Percentiles rank a stretch among this genome's conserved stretches.
Evolutionary conservation across 35 echinoderm and acorn worm genomes (phyloP).

Genomic region (Nesometra sesokonis): DNA sequence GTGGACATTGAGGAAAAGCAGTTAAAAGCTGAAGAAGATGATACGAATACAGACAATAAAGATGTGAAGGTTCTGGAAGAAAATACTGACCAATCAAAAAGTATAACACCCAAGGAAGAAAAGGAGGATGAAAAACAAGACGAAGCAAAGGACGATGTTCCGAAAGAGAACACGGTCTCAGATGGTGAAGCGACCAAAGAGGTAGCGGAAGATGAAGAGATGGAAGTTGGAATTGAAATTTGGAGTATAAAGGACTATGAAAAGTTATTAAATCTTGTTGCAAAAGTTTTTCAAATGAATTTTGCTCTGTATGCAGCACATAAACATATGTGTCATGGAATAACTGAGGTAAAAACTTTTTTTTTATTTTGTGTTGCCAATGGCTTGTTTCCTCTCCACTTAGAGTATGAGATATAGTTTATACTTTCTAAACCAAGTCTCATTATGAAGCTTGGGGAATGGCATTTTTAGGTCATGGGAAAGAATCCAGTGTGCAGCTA

Average conservation of each 20-base stretch:
- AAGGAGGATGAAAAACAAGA: neutral
- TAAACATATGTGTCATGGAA: slow-evolving; percentile 62
- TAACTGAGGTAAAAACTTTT: slow-evolving; percentile 46
- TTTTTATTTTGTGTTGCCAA: too few relatives aligned
- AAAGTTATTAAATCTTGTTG: slow-evolving; percentile 41
- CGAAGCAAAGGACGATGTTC: neutral
- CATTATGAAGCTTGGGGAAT: too few relatives aligned
- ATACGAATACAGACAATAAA: neutral
- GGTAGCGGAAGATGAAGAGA: slow-evolving; percentile 17
- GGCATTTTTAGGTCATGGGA: too few relatives aligned
- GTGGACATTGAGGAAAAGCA: neutral
- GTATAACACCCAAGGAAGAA: neutral
- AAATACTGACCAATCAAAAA: neutral
- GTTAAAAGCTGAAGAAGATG: slow-evolving; percentile 1
- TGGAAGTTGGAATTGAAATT: neutral
- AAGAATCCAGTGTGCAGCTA: too few relatives aligned
- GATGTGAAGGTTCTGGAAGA: neutral
- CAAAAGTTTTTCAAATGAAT: slow-evolving; percentile 80
- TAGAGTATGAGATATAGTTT: too few relatives aligned
- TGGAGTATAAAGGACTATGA: slow-evolving; percentile 30
- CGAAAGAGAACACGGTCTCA: neutral
- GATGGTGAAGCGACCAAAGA: slow-evolving; percentile 2
- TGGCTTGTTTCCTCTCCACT: too few relatives aligned
- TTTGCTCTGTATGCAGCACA: slow-evolving; percentile 77
- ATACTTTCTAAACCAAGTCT: too few relatives aligned